Percentiles rank a stretch among this genome's conserved stretches.
phyloP scores from a whole-genome alignment of 2,888 invertebrate genomes.

The Mallateleia sp. region DNA sequence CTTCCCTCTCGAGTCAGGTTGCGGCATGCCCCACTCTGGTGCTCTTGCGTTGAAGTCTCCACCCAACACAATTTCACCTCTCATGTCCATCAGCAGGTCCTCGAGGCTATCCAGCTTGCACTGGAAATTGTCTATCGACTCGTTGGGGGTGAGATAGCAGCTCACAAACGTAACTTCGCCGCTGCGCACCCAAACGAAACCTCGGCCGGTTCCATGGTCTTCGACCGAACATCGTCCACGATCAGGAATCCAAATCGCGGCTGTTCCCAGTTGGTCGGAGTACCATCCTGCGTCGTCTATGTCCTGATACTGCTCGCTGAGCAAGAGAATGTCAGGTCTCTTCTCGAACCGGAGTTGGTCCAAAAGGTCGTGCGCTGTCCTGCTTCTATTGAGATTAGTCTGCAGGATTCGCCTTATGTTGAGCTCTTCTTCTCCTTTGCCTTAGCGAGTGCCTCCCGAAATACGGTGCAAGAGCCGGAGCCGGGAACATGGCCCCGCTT shows the following conservation, averaged over 20 bases:
- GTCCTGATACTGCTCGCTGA: conserved; percentile 40
- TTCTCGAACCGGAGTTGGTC: conserved; percentile 49
- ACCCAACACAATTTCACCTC: conserved; percentile 50
- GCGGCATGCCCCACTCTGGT: conserved; percentile 80
- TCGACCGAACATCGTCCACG: background rate
- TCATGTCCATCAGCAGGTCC: conserved; percentile 17
- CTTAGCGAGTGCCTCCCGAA: conserved; percentile 47
- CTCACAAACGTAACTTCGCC: conserved; percentile 32
- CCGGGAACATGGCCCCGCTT: conserved; percentile 67
- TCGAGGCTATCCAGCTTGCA: conserved; percentile 28
- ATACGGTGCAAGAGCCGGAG: conserved; percentile 41
- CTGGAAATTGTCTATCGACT: conserved; percentile 45
- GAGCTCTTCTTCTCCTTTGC: too few relatives aligned
- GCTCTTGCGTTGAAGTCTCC: conserved; percentile 73
- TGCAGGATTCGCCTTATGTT: conserved; percentile 71
- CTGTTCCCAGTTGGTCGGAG: conserved; percentile 48
- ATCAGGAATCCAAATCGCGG: conserved; percentile 63
- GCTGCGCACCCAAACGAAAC: conserved; percentile 59
- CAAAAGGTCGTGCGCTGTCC: conserved; percentile 67
- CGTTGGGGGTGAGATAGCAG: conserved; percentile 71
- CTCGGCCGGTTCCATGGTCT: conserved; percentile 23
- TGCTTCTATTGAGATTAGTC: too few relatives aligned
- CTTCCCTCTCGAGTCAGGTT: conserved; percentile 75
- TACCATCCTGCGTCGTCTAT: conserved; percentile 31
- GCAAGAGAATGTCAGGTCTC: conserved; percentile 8